These are phyloP conservation scores for Hylaea fasciaria DNA, from an alignment of 2,888 invertebrate species.

Conservation along the genomic window DNA sequence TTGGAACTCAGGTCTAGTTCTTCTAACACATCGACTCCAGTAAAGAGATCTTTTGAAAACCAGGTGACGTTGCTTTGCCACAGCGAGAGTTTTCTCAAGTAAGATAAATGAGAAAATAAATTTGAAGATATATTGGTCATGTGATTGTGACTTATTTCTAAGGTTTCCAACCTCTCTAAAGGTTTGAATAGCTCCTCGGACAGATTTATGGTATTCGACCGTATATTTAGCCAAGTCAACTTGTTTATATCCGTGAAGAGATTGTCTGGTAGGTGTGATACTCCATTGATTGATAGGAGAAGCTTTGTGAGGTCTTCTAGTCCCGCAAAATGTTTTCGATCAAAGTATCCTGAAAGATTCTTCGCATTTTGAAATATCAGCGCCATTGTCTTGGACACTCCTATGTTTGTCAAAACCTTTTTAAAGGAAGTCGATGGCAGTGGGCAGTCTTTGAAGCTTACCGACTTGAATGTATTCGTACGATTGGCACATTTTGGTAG, in stretches of 20 bases:
- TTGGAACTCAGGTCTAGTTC: conserved; percentile 89
- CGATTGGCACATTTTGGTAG: conserved; percentile 78
- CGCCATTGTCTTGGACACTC: conserved; percentile 79
- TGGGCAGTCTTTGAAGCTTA: conserved; percentile 83
- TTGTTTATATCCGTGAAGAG: conserved; percentile 85
- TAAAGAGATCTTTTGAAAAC: conserved; percentile 86
- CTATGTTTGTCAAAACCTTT: conserved; percentile 75
- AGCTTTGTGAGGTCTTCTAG: conserved; percentile 83
- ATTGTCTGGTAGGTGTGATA: conserved; percentile 86
- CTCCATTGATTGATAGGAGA: conserved; percentile 85
- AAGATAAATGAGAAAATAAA: conserved; percentile 86
- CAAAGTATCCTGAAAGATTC: conserved; percentile 83
- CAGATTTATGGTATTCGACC: conserved; percentile 85
- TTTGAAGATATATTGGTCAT: conserved; percentile 85
- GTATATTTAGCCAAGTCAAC: conserved; percentile 87
- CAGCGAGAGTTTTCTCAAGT: conserved; percentile 86
- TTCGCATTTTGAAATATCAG: conserved; percentile 83
- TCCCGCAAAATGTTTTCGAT: conserved; percentile 84
- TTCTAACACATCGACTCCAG: conserved; percentile 85
- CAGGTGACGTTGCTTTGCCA: conserved; percentile 88
- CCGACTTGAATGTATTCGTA: conserved; percentile 71
- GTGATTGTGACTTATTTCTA: conserved; percentile 88
- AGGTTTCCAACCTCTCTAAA: conserved; percentile 82
- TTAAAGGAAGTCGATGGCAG: conserved; percentile 80
- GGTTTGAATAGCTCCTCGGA: conserved; percentile 84